Conservation (phyloP, 1,140 invertebrate species). For the Trachymyrmex cornetzi region DNA sequence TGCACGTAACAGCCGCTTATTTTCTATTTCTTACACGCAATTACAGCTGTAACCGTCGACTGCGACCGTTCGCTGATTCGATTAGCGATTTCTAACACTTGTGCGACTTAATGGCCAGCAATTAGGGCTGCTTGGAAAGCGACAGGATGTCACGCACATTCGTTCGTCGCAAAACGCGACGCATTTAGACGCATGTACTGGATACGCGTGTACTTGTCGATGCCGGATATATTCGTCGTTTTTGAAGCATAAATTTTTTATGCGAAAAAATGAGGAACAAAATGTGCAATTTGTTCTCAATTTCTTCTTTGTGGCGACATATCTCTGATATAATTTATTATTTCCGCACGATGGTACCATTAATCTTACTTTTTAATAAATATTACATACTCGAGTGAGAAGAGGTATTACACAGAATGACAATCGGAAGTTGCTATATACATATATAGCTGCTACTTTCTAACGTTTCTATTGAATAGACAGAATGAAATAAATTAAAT, state of each 20-base stretch:
- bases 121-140: conserved; percentile 56
- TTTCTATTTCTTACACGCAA: conserved; percentile 65
- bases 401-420: too few species aligned
- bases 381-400: too few species aligned
- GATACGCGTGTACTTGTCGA: background rate
- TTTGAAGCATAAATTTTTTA: conserved; percentile 33
- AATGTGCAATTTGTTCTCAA: background rate
- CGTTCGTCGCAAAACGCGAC: conserved; percentile 59
- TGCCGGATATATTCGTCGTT: background rate
- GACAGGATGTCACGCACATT: conserved; percentile 58
- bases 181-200: conserved; percentile 56
- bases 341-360: background rate
- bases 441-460: background rate
- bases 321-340: conserved; percentile 4
- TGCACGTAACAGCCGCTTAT: conserved; percentile 62
- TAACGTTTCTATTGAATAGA: background rate
- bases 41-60: conserved; percentile 60
- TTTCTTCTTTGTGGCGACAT: background rate
- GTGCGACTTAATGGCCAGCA: conserved; percentile 60
- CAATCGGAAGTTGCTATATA: background rate
- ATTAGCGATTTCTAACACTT: conserved; percentile 64
- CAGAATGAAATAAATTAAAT: background rate
- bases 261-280: background rate
- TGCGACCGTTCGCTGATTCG: conserved; percentile 56
- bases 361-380: background rate